phyloP scores from a whole-genome alignment of 2,888 invertebrate genomes.

The Boloria selene region DNA sequence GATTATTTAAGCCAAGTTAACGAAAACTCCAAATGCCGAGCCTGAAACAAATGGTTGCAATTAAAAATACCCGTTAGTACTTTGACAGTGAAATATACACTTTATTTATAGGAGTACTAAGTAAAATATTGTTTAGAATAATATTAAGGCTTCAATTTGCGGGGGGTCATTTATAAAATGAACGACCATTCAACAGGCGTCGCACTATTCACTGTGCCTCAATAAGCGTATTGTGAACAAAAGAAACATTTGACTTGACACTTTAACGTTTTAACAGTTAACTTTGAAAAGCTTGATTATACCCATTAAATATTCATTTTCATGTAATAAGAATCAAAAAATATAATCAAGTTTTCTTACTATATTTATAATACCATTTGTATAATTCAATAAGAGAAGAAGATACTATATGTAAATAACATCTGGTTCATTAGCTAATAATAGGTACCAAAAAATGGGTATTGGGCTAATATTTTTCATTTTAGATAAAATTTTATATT shows the following conservation, averaged over 20 bases:
- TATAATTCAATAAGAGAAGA: no score
- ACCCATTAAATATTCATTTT: background rate
- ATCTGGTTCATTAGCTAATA: no score
- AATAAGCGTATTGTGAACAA: slow-evolving; percentile 11
- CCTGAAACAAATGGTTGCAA: slow-evolving; percentile 33
- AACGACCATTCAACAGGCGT: slow-evolving; percentile 29
- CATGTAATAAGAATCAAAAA: no score
- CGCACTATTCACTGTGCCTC: slow-evolving; percentile 20
- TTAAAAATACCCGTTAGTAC: slow-evolving; percentile 22
- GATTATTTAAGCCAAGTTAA: slow-evolving; percentile 27
- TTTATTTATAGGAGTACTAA: slow-evolving; percentile 1
- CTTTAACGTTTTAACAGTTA: background rate
- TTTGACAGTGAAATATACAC: slow-evolving; percentile 17
- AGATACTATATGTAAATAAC: no score
- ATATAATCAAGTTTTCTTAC: no score
- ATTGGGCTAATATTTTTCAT: no score
- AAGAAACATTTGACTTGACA: slow-evolving; percentile 6
- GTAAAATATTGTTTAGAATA: slow-evolving; percentile 10
- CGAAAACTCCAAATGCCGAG: slow-evolving; percentile 26
- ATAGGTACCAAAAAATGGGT: no score
- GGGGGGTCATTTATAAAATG: slow-evolving; percentile 33
- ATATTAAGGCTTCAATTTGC: slow-evolving; percentile 27
- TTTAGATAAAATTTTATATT: no score
- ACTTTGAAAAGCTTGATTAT: background rate
- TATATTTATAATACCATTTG: no score